A percentile compares a stretch with the other conserved stretches of the same genome.
These are phyloP conservation scores for Thamnophis elegans DNA, from an alignment of 2,797 vertebrate genomes.

Conservation along the genomic window DNA sequence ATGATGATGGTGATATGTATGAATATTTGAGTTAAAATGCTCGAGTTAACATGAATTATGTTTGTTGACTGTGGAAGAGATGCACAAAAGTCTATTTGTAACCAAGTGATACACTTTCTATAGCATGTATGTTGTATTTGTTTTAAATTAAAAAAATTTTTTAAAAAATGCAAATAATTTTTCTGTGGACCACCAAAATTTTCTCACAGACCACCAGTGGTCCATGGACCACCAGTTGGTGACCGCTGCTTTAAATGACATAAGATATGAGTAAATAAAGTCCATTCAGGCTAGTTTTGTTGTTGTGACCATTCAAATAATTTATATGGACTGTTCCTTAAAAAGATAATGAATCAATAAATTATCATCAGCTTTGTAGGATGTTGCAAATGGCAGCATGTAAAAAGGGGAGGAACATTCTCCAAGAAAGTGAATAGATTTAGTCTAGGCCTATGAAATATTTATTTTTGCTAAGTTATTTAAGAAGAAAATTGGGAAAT, in stretches of 20 bases:
- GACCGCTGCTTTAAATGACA: background rate
- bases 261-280: background rate
- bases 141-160: too few relatives aligned
- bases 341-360: background rate
- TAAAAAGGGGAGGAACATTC: background rate
- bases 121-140: too few relatives aligned
- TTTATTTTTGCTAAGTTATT: slow-evolving; percentile 1
- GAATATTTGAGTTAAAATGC: too few relatives aligned
- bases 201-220: too few relatives aligned
- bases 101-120: too few relatives aligned
- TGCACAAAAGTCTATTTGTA: too few relatives aligned
- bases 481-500: slow-evolving; percentile 15
- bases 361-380: background rate
- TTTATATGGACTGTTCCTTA: background rate
- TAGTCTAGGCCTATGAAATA: background rate
- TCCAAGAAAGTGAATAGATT: background rate
- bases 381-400: background rate
- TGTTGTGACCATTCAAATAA: background rate
- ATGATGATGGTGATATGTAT: too few relatives aligned
- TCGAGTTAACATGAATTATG: too few relatives aligned
- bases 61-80: too few relatives aligned
- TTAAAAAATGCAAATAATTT: too few relatives aligned
- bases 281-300: background rate
- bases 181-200: too few relatives aligned
- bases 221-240: too few relatives aligned